Evolutionary conservation across 2,888 invertebrate species (phyloP).

Genomic region (Petrolisthes cinctipes): DNA sequence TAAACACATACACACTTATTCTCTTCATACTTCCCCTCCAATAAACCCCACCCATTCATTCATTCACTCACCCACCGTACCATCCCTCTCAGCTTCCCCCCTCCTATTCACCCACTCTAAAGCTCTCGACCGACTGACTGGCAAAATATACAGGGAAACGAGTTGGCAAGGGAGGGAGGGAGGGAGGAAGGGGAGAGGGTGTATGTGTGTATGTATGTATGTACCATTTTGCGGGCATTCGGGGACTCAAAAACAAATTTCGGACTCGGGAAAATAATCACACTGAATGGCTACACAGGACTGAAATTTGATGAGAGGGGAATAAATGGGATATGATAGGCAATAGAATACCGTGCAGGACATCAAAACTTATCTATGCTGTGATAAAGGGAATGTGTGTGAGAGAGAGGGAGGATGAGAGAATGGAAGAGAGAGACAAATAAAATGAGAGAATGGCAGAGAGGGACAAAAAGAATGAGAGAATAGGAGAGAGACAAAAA

Average conservation of each 20-base stretch:
- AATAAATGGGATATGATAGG: conserved; percentile 1
- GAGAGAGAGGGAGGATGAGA: not conserved
- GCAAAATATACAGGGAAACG: not conserved
- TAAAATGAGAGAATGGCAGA: too few species aligned
- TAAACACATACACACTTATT: too few species aligned
- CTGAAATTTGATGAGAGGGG: conserved; percentile 3
- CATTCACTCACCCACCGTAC: too few species aligned
- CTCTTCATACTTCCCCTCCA: too few species aligned
- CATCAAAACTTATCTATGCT: conserved; percentile 2
- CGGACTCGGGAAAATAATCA: conserved; percentile 11
- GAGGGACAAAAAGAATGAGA: too few species aligned
- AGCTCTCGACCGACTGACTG: too few species aligned
- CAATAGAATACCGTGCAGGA: not conserved
- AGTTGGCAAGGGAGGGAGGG: not conserved
- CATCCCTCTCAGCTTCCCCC: too few species aligned
- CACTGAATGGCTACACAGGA: conserved; percentile 6
- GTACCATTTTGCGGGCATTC: conserved; percentile 3
- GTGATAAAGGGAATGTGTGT: not conserved
- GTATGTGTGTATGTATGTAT: not conserved
- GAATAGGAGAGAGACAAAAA: not conserved
- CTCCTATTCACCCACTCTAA: too few species aligned
- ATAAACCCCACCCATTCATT: too few species aligned
- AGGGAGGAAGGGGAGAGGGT: not conserved
- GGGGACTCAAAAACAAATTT: not conserved
- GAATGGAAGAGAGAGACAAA: too few species aligned